Base-by-base conservation (phyloP, 1,140 invertebrate species). In the Drosophila aff. region DNA sequence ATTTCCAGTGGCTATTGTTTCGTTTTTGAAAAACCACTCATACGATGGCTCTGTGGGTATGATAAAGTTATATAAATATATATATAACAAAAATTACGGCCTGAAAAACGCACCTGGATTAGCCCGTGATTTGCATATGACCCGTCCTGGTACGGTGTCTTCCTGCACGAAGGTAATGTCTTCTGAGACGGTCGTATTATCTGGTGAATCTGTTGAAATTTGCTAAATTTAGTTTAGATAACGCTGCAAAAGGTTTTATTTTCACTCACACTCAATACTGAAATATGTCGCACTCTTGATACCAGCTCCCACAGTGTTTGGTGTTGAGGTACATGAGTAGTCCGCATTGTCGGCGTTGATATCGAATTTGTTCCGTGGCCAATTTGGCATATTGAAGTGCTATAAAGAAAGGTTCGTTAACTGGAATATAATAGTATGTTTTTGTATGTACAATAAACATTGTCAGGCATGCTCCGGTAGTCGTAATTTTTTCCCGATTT, bases 201-300 rank as follows among this genome's bases (percentile, higher is more conserved):
- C 96, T 6, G 97, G 97, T 63, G 97, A 96, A 95, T 97, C 97
- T 98, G 94, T 57, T 43, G 3, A 8, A 5, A 38, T 38, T 38
- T 38, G 4, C 1, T 38, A 11, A 36, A 31, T 15, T 77, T 58
- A 3, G 7, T 49, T 26, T 26, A 3, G 15, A 49, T 21, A 46
- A 49, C 3, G 7, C 15, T 26, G 16, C 8, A 16, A 26, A 13
- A 10, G 2, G 10, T 26, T 15, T 18, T 16, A 10, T 4, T 26
- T 68, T 16, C 69, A 95, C 96, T 96, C 93, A 98, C 97, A 98
- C 94, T 98, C 97, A 23, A 98, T 97, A 43, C 96, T 95, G 76
- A 98, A 97, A 84, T 95, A 95, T 13, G 97, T 97, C 28, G 95
- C 96, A 85, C 96, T 97, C 62, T 95, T 95, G 43, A 98, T 97